phyloP scores from a whole-genome alignment of 2,888 invertebrate genomes.

The Cantharis flavilabris region DNA sequence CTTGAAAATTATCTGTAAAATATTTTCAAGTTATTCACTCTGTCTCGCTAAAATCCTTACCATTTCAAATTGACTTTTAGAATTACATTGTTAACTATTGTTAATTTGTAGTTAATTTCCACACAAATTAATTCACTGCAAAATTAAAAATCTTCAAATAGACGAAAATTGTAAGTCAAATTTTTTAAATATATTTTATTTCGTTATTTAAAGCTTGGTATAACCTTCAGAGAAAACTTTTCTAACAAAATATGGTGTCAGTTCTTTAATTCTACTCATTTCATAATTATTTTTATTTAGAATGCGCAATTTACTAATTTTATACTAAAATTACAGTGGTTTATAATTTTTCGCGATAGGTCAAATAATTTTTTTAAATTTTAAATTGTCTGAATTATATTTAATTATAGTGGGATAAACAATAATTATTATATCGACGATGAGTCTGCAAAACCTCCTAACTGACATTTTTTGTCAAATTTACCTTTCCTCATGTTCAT shows the following conservation, averaged over 20 bases:
- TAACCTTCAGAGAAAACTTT: background rate
- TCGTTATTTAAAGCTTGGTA: background rate
- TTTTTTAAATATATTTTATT: background rate
- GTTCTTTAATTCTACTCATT: background rate
- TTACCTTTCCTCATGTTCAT: too few relatives aligned
- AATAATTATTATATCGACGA: too few relatives aligned
- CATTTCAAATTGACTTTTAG: background rate
- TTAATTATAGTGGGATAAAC: background rate
- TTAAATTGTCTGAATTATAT: too few relatives aligned
- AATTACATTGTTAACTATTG: background rate
- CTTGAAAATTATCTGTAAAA: background rate
- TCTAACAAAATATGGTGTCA: background rate
- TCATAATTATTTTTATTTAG: background rate
- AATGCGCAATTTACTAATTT: background rate
- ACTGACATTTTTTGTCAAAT: too few relatives aligned
- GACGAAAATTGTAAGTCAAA: background rate
- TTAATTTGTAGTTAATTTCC: background rate
- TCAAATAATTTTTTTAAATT: too few relatives aligned
- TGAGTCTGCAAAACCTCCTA: too few relatives aligned
- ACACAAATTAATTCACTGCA: background rate
- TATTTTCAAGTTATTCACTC: background rate
- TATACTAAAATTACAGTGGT: background rate
- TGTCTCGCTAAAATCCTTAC: background rate
- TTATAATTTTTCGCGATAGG: too few relatives aligned
- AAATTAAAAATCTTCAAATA: background rate